Base-by-base conservation (phyloP, 2,113 vertebrate species). In the Trinectes maculatus region DNA sequence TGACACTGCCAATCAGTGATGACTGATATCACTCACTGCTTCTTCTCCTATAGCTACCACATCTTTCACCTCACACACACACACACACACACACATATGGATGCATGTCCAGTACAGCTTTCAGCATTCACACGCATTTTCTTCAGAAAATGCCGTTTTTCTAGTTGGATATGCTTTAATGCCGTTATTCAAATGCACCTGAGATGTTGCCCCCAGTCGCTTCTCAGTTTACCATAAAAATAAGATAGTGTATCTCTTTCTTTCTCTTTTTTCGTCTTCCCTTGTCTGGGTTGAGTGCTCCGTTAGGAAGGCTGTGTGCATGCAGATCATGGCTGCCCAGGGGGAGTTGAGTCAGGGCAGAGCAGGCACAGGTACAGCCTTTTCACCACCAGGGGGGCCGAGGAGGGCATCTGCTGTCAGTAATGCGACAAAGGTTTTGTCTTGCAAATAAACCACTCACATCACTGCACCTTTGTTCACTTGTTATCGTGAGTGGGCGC, bases 151-250 rank as follows among this genome's bases (percentile, higher is more conserved):
- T n/a, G n/a, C n/a, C n/a, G n/a, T n/a, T n/a, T n/a, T n/a, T n/a
- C n/a, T n/a, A n/a, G n/a, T n/a, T 87, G 68, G 86, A 83, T 89
- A 90, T 83, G 82, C 89, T 91, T 91, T 91, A 85, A 91, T 91
- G 90, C 90, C 88, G 91, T 89, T 91, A 93, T 93, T 92, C 90
- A 93, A 93, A 93, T 92, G 65, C 75, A 81, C 77, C 74, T 77
- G 82, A 84, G 85, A 90, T 90, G 85, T 84, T 85, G 83, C 56
- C 77, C 84, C 79, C 82, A 85, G 82, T 84, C 80, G 77, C 87
- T 89, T 80, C 66, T 85, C 68, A 63, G 80, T 90, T 91, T 76
- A 81, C 84, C 86, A 89, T 92, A 84, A 85, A 82, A 89, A 87
- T 88, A 83, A 55, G 70, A 74, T 89, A 87, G 84, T 60, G 72